Percentiles rank a stretch among this genome's conserved stretches.
phyloP scores from a whole-genome alignment of 2,113 vertebrate genomes.

The Rhombomys opimus region DNA sequence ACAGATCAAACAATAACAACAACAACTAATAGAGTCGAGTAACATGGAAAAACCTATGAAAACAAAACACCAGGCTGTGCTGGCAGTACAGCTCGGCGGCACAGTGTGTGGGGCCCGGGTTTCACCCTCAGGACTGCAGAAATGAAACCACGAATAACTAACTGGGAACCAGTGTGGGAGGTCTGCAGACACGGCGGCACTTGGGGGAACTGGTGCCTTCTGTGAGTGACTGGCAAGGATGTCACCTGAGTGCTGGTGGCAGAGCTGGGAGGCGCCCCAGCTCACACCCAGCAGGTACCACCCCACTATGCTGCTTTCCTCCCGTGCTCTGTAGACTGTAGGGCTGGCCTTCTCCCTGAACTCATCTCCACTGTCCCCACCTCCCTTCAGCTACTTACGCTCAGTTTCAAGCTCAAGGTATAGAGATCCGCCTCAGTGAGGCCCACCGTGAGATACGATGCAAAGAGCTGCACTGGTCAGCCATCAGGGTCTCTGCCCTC shows the following conservation, averaged over 20 bases:
- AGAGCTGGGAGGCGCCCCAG: background rate
- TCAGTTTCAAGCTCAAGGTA: background rate
- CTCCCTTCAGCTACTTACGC: background rate
- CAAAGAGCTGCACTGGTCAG: background rate
- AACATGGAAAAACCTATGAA: background rate
- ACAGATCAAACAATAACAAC: background rate
- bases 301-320: no score
- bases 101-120: background rate
- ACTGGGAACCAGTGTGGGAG: background rate
- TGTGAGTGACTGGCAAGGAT: background rate
- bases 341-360: background rate
- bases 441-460: background rate
- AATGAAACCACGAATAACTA: no score
- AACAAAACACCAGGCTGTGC: background rate
- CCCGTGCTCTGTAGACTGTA: no score
- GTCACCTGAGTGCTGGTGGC: background rate
- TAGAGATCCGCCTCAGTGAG: background rate
- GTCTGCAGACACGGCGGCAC: background rate
- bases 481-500: background rate
- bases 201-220: background rate
- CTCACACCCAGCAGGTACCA: rapidly evolving
- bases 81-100: background rate
- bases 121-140: background rate
- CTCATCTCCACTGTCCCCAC: background rate
- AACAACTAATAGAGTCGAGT: background rate